Base-by-base conservation (phyloP, 1,140 invertebrate species). In the Andricus grossulariae region DNA sequence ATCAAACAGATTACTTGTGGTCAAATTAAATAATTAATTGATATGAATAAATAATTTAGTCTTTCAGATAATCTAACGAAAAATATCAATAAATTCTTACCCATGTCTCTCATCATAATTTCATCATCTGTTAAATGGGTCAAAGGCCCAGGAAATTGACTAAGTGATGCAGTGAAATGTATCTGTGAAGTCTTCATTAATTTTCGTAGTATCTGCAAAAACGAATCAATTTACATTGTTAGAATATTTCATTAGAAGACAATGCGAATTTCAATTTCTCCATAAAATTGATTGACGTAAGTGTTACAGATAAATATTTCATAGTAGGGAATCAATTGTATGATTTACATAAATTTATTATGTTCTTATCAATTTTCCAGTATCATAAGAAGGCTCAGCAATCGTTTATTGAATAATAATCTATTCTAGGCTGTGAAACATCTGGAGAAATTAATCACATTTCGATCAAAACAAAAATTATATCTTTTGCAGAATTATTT, bases 51-150 rank as follows among this genome's bases (percentile, higher is more conserved):
- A 66, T 45, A 1, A 45, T 45, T 8, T 45, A 45, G 39, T 45
- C 39, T 11, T 45, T 11, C 1, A 45, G 39, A 45, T 45, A 45
- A 45, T 45, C 39, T 45, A 72, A 45, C n/a, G 25, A 70, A 75
- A 78, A 78, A 78, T 76, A 39, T 50, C 15, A 49, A 45, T 77
- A 74, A 50, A 76, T 19, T 85, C 88, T 92, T 92, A 96, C 95
- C 95, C 85, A 95, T 95, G 87, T 96, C 95, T 91, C 94, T 95
- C 95, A 96, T 96, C 85, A 94, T 93, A 50, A 92, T 83, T 91
- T 96, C 95, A 89, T 96, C 95, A 71, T 96, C 95, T n/a, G 95
- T 94, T 73, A 96, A 92, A 72, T 93, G 87, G 18, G 94, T 95
- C 71, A 96, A 85, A 51, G 95, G 95, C 76, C 82, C 72, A 77